phyloP scores from a whole-genome alignment of 2,888 invertebrate species.

The Apodemia hepburni region DNA sequence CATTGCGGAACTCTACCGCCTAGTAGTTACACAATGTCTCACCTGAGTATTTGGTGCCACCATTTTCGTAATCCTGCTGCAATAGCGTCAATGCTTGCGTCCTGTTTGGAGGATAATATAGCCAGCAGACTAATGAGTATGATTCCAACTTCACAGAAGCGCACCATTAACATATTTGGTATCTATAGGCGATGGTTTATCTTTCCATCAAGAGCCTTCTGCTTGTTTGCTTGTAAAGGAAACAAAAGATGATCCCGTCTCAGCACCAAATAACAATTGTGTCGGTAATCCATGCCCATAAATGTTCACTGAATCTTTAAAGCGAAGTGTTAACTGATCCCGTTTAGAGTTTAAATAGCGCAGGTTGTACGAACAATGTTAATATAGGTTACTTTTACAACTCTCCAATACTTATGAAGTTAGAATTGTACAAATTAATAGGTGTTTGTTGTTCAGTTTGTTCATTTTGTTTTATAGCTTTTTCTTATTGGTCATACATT shows the following conservation, averaged over 20 bases:
- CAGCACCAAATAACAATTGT: conserved; percentile 32
- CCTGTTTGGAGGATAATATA: too few species aligned
- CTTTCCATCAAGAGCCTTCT: not conserved
- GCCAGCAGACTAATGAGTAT: too few species aligned
- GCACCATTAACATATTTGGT: too few species aligned
- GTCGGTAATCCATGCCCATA: conserved; percentile 45
- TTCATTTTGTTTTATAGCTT: too few species aligned
- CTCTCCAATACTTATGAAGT: not conserved
- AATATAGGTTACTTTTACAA: not conserved
- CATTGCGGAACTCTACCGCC: too few species aligned
- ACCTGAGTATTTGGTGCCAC: too few species aligned
- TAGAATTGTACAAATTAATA: conserved; percentile 4
- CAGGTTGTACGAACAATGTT: conserved; percentile 41
- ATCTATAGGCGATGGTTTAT: too few species aligned
- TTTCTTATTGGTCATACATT: too few species aligned
- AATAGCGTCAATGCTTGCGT: too few species aligned
- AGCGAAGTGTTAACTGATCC: conserved; percentile 62
- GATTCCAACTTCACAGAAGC: too few species aligned
- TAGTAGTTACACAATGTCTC: too few species aligned
- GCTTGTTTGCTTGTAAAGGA: not conserved
- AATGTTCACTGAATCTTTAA: conserved; percentile 52
- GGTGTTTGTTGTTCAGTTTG: not conserved
- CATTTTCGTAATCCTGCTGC: too few species aligned
- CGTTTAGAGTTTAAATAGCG: conserved; percentile 55
- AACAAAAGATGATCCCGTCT: conserved; percentile 22